Conservation (phyloP, 2,113 vertebrate genomes). For the Tenebrosternarchus preto region DNA sequence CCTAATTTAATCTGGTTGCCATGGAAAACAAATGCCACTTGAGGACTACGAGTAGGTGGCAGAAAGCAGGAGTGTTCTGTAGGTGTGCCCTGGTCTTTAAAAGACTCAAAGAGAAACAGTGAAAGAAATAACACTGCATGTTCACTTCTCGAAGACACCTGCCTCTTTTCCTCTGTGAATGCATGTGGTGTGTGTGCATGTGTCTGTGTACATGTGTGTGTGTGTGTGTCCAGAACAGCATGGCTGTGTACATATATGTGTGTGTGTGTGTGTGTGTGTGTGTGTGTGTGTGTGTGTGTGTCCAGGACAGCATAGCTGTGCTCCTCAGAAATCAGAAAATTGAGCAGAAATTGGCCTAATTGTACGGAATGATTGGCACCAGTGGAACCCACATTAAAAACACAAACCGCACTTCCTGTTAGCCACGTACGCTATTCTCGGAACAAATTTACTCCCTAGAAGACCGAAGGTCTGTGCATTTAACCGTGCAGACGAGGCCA, state of each 20-base stretch:
- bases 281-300: constrained; percentile 72
- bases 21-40: constrained; percentile 84
- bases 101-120: constrained; percentile 58
- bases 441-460: constrained; percentile 71
- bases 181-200: constrained; percentile 13
- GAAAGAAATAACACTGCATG: constrained; percentile 64
- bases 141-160: constrained; percentile 77
- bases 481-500: constrained; percentile 56
- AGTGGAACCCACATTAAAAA: constrained; percentile 85
- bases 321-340: constrained; percentile 88
- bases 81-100: constrained; percentile 69
- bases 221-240: constrained; percentile 82
- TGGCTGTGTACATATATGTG: constrained; percentile 25
- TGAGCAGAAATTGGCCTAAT: constrained; percentile 88
- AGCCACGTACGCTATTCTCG: constrained; percentile 70
- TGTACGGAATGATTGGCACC: constrained; percentile 91
- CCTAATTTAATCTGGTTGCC: constrained; percentile 84
- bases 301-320: constrained; percentile 81
- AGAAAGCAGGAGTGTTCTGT: constrained; percentile 70
- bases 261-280: constrained; percentile 18
- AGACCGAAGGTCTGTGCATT: constrained; percentile 46
- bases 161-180: constrained; percentile 51
- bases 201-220: constrained; percentile 63
- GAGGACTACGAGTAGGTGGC: constrained; percentile 79
- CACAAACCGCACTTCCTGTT: constrained; percentile 78